These are phyloP conservation scores for Yponomeuta malinellus DNA, from an alignment of 2,888 invertebrate species.

Conservation along the genomic window DNA sequence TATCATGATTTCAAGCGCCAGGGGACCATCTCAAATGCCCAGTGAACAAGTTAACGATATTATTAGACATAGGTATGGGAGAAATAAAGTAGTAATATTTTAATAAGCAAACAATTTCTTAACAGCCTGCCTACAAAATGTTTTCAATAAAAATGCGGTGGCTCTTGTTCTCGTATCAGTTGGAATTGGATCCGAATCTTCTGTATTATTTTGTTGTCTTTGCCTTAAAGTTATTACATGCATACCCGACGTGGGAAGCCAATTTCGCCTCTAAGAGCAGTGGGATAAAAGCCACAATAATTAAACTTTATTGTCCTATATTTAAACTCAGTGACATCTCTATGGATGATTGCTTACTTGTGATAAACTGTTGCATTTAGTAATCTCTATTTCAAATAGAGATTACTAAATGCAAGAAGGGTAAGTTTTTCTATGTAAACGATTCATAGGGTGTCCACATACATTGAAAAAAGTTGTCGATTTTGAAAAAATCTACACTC, in stretches of 20 bases:
- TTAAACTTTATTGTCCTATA: slow-evolving; percentile 21
- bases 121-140: background rate
- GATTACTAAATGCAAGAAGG: too few species aligned
- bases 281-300: background rate
- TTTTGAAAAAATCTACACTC: too few species aligned
- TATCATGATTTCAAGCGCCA: too few species aligned
- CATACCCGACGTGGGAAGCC: background rate
- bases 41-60: too few species aligned
- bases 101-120: too few species aligned
- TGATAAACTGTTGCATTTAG: slow-evolving; percentile 20
- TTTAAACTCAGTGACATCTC: slow-evolving; percentile 41
- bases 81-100: too few species aligned
- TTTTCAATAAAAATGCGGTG: background rate
- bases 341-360: slow-evolving; percentile 46
- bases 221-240: slow-evolving; percentile 37
- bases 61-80: too few species aligned
- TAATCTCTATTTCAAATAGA: background rate
- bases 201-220: background rate
- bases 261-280: background rate
- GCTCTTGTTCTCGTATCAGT: background rate
- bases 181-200: background rate
- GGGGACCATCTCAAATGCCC: too few species aligned
- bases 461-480: too few species aligned
- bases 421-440: too few species aligned
- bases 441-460: too few species aligned